Percentiles rank a stretch among this genome's conserved stretches.
phyloP scores from a whole-genome alignment of 2,888 invertebrate genomes.

The Gastracanthus pulcherrimus region DNA sequence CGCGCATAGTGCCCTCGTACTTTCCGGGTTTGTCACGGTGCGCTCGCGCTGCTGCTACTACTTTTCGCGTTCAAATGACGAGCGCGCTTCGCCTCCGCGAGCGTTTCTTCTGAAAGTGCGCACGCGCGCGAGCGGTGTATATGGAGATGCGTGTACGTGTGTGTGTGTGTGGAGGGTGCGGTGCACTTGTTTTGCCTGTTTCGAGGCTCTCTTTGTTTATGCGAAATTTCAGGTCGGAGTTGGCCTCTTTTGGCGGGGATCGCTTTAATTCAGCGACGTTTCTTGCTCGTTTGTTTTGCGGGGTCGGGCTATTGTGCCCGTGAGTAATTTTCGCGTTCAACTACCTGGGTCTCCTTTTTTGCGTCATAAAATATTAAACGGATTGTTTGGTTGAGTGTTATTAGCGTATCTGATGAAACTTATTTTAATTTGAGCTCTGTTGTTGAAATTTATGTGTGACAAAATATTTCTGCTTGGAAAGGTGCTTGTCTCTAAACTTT shows the following conservation, averaged over 20 bases:
- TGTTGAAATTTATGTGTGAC: background rate
- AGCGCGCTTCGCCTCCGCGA: background rate
- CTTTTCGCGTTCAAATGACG: conserved; percentile 4
- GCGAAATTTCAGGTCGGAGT: background rate
- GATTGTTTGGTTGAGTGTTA: background rate
- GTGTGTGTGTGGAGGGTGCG: no score
- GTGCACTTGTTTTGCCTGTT: background rate
- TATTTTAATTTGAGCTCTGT: background rate
- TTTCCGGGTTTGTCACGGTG: background rate
- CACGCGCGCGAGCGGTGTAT: background rate
- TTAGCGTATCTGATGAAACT: background rate
- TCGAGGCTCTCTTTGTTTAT: background rate
- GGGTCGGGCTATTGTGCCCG: background rate
- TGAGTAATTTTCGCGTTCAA: background rate
- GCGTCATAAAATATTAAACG: background rate
- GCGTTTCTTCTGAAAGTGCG: background rate
- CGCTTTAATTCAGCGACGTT: background rate
- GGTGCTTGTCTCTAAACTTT: background rate
- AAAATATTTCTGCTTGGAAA: background rate
- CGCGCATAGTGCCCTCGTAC: background rate
- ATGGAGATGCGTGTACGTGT: no score
- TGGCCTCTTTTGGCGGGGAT: no score
- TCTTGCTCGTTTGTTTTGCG: background rate
- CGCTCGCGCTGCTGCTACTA: background rate
- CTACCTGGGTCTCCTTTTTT: background rate